Evolutionary conservation across 2,797 vertebrate genomes (phyloP), one percentile per base, ranked within the genome.

Genomic region (Arrhamphus sclerolepis): DNA sequence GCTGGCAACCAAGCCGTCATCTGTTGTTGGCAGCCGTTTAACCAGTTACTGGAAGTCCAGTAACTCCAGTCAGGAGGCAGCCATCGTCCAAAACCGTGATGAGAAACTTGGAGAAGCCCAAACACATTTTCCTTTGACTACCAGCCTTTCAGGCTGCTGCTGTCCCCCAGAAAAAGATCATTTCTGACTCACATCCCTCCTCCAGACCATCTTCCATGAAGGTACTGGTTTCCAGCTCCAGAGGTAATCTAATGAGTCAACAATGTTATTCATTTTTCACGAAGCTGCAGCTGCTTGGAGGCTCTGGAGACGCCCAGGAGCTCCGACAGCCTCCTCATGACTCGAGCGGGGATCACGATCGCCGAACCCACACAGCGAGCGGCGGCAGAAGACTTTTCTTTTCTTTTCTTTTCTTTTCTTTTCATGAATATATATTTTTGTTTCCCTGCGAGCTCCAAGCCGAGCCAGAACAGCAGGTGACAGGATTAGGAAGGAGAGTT

Each of bases 331-430:
- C 42, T 48, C 21, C 0, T 42, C 54, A 38, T 16, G 46, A 22
- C 31, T 20, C 1, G 21, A 68, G 70, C 18, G 20, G 56, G 56
- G 53, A 43, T 66, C 81, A 77, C 46, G 67, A 80, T 64, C 41
- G 4, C 13, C 14, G 46, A 28, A 46, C 66, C 60, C 65, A 73
- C 72, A 68, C 68, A 49, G 26, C 21, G 51, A 63, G 71, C 56
- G 49, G 59, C 50, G 18, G 56, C 18, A 62, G 29, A 55, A 67
- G 28, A 19, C 61, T 49, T 57, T 14, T 16, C 11, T 44, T 52
- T 26, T 19, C 22, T 24, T n/a, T 58, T 46, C 9, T 14, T 46
- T 22, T 31, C 64, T n/a, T 40, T 26, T 43, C 18, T 56, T 14
- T 43, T 17, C n/a, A 1, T 31, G 10, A 31, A 28, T 7, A 31